Base-by-base conservation (phyloP, 1,140 invertebrate genomes). In the Zaprionus inermis region DNA sequence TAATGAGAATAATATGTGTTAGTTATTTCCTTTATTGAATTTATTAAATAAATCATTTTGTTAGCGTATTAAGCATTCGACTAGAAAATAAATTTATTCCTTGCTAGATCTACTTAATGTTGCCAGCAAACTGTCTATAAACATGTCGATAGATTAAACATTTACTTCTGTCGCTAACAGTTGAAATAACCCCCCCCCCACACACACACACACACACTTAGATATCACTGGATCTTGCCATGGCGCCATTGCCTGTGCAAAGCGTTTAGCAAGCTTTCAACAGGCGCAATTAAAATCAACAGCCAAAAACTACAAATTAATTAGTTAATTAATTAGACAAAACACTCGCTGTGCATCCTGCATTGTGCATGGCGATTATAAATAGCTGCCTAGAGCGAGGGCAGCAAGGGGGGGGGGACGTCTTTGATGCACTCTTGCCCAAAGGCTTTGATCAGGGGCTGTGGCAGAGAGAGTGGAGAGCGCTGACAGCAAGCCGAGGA, bases 311-410 rank as follows among this genome's bases (percentile, higher is more conserved):
- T 88, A 88, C 84, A 88, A 88, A 88, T 88, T 89, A 88, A 88
- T 88, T 89, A 88, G 84, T 88, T 89, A 88, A 88, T 88, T 88
- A 88, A 88, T 88, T 88, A 89, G 80, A 66, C 76, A 78, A 84
- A 88, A 76, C 84, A 89, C 84, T 88, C 24, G 5, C 24, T 81
- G 84, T 89, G 80, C 38, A 44, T 44, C n/a, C 38, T 61, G 74
- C 60, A 51, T 68, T 67, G 60, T 36, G 78, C 30, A 63, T 30
- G 2, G 38, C 34, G 60, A 56, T 68, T 88, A 88, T 83, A 78
- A 83, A 89, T 88, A 85, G 70, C 28, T 24, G 22, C 22, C 1
- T 12, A 4, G n/a, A 1, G 24, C 9, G 16, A 20, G 18, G 44
- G 44, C 1, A 6, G 22, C 7, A 12, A 18, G 4, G 32, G 20